Base-by-base conservation (phyloP, 2,797 vertebrate genomes). In the Coranthus polyacanthus region DNA sequence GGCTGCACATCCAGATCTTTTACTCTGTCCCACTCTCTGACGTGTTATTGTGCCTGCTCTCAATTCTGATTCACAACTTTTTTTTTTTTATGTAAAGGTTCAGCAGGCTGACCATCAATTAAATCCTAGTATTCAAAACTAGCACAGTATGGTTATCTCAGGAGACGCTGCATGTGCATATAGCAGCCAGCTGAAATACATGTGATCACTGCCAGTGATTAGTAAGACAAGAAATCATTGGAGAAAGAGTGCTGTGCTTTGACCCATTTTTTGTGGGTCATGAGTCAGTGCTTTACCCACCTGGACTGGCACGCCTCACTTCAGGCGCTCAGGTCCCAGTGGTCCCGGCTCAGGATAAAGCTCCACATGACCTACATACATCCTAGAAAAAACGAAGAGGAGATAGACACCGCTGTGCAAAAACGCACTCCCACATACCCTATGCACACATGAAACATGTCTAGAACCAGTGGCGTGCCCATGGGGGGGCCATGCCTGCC, bases 351-450 rank as follows among this genome's bases (percentile, higher is more conserved):
- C 63, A 64, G 70, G 68, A 73, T 72, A 75, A 82, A 82, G 73
- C 81, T 75, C 41, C 39, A 41, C 79, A 78, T 87, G 81, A 78
- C 87, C 87, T 71, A 87, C 62, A 85, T 87, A 65, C 78, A 83
- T 73, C 61, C 51, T 77, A 68, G 39, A 36, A 62, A 47, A 58
- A 38, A 45, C 21, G 21, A 49, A 10, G 34, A 46, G 9, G 44
- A 65, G 41, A 36, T 3, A 53, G 57, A 55, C 36, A 52, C 18
- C 7, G 26, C 37, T 42, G 63, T 41, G 55, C 52, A 65, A 17
- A 39, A 47, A 53, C 12, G 34, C 22, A 41, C 49, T 26, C 42
- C 12, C 24, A 29, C 36, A 34, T 16, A 51, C 39, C 26, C n/a
- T 34, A 11, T 43, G n/a, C 17, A 12, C 10, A 15, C 15, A 7